Conservation (phyloP, 2,888 invertebrate species). For the Adelphocoris suturalis region DNA sequence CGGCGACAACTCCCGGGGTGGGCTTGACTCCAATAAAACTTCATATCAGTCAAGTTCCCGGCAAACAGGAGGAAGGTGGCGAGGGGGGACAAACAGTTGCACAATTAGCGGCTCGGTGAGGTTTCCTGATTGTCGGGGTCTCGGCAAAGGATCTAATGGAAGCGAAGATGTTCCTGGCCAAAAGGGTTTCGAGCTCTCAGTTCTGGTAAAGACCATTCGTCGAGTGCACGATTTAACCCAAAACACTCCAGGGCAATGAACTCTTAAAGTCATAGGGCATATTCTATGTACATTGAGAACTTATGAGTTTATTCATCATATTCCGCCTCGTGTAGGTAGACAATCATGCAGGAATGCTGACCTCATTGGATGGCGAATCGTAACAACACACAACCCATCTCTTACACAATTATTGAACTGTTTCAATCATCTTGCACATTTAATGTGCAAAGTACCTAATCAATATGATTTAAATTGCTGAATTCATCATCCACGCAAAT, state of each 20-base stretch:
- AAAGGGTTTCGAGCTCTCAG: background rate
- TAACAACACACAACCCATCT: too few relatives aligned
- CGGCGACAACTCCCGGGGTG: constrained; percentile 34
- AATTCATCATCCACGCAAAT: too few relatives aligned
- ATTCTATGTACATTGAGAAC: too few relatives aligned
- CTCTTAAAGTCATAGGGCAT: background rate
- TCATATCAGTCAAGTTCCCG: constrained; percentile 36
- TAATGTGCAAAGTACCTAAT: too few relatives aligned
- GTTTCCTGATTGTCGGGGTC: background rate
- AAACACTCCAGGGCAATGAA: background rate
- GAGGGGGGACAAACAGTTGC: constrained; percentile 24
- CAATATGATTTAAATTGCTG: too few relatives aligned
- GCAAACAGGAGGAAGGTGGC: background rate
- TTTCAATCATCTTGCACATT: too few relatives aligned
- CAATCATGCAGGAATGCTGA: too few relatives aligned
- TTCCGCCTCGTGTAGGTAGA: too few relatives aligned
- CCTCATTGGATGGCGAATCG: too few relatives aligned
- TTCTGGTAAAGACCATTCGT: background rate
- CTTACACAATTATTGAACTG: too few relatives aligned
- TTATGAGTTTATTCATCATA: too few relatives aligned
- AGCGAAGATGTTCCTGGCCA: constrained; percentile 3
- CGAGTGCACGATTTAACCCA: background rate
- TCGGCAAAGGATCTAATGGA: constrained; percentile 12
- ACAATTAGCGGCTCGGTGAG: constrained; percentile 15
- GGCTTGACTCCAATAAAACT: constrained; percentile 41